phyloP scores from a whole-genome alignment of 2,888 invertebrate genomes.

The Tiliacea citrago region DNA sequence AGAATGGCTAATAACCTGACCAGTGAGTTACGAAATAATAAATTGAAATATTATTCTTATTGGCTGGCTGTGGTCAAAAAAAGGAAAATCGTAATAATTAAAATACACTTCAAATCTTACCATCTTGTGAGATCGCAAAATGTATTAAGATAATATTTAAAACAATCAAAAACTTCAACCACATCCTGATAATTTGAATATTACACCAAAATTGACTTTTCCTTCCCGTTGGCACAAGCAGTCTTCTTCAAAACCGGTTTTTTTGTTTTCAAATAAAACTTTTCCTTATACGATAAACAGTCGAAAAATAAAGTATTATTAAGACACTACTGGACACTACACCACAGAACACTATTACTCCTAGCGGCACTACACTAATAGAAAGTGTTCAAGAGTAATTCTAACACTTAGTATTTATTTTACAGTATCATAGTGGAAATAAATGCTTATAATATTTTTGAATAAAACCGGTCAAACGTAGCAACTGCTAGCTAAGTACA shows the following conservation, averaged over 20 bases:
- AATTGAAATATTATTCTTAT: not conserved
- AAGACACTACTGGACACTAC: not conserved
- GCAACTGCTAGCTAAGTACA: constrained; percentile 13
- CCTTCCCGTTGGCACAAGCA: constrained; percentile 34
- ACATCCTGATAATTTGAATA: constrained; percentile 46
- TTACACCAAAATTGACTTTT: constrained; percentile 25
- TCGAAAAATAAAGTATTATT: constrained; percentile 1
- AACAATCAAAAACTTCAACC: constrained; percentile 48
- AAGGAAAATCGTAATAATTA: not conserved
- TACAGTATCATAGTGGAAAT: not conserved
- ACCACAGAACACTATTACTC: too few relatives aligned
- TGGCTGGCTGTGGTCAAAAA: not conserved
- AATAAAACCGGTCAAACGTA: constrained; percentile 46
- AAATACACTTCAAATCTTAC: constrained; percentile 49
- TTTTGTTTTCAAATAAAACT: constrained; percentile 39
- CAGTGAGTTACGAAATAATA: not conserved
- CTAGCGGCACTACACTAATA: not conserved
- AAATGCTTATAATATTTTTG: constrained; percentile 24
- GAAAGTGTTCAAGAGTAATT: constrained; percentile 3
- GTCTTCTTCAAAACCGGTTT: constrained; percentile 60
- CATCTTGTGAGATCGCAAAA: constrained; percentile 57
- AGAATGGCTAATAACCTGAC: not conserved
- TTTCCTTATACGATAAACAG: constrained; percentile 42
- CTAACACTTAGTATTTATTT: not conserved
- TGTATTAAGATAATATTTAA: constrained; percentile 50